Evolutionary conservation across 2,797 vertebrate genomes (phyloP), one percentile per base, ranked within the genome.

Genomic region (Tinamus major): DNA sequence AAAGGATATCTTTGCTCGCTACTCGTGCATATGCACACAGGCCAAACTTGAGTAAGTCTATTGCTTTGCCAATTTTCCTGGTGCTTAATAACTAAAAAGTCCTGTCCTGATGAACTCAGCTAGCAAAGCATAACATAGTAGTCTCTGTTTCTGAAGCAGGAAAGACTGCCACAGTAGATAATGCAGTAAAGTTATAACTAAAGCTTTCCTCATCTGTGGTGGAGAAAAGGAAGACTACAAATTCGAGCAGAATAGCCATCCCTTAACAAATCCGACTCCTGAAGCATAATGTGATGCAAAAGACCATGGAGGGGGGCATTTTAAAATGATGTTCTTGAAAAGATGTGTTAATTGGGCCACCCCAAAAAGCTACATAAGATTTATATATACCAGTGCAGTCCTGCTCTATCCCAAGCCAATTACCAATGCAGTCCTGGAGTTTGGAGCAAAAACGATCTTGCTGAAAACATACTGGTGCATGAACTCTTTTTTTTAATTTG

Each of bases 401-500:
- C 5, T 26, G 91, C 86, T 69, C 44, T 84, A 78, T 64, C 70
- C 53, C 51, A 93, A 79, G 29, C 10, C 16, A 69, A 41, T 72
- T 64, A 59, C 53, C 42, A 74, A 12, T n/a, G 29, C 13, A 85
- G 4, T 82, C 51, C 48, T 46, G 41, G 17, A 87, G 49, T 80
- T 62, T 44, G 31, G 46, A 51, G 49, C 56, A 92, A 95, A 91
- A 94, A 64, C 4, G 2, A 41, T 80, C 76, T 86, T 62, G 37
- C 67, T 53, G 51, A 83, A 89, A 90, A 86, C 56, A 75, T 21
- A 23, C 17, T 35, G 89, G 21, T 68, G 62, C 42, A 19, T 88
- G 79, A 96, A 85, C 51, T 49, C 26, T 62, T 70, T 76, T 61
- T 70, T 90, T 72, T 68, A 82, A 95, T 90, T 87, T 72, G 42